phyloP scores from a whole-genome alignment of 2,888 invertebrate species.

The Sipunculus nudus region DNA sequence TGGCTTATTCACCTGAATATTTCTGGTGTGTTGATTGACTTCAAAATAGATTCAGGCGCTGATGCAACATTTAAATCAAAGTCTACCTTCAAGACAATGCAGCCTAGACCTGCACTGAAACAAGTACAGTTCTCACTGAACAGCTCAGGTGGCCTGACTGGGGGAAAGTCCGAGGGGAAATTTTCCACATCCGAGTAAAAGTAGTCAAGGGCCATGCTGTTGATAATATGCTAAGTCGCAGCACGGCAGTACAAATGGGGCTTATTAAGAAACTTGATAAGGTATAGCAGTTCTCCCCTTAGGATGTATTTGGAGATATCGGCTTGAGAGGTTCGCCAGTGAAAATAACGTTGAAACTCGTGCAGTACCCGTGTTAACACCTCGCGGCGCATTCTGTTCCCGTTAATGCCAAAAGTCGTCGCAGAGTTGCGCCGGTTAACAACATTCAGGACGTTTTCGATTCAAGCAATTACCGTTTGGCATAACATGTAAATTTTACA shows the following conservation, averaged over 20 bases:
- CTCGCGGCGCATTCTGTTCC: neutral
- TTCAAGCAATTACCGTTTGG: slow-evolving; percentile 1
- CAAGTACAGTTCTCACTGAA: no score
- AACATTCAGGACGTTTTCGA: neutral
- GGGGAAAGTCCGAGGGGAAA: slow-evolving; percentile 3
- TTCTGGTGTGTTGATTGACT: no score
- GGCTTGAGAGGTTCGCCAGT: no score
- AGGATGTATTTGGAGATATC: no score
- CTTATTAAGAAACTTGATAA: neutral
- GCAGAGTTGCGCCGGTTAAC: neutral
- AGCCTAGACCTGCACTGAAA: no score
- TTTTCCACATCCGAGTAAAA: neutral
- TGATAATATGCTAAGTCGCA: neutral
- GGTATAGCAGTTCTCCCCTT: no score
- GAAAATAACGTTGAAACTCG: no score
- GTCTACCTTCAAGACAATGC: no score
- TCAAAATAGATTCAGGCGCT: no score
- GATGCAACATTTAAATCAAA: no score
- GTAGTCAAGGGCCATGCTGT: neutral
- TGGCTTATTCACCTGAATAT: no score
- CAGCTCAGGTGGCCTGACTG: no score
- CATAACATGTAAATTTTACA: neutral
- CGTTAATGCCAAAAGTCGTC: neutral
- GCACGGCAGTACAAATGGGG: neutral
- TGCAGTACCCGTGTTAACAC: neutral